phyloP scores from a whole-genome alignment of 1,140 invertebrate species.

The Meloidogyne chitwoodi region DNA sequence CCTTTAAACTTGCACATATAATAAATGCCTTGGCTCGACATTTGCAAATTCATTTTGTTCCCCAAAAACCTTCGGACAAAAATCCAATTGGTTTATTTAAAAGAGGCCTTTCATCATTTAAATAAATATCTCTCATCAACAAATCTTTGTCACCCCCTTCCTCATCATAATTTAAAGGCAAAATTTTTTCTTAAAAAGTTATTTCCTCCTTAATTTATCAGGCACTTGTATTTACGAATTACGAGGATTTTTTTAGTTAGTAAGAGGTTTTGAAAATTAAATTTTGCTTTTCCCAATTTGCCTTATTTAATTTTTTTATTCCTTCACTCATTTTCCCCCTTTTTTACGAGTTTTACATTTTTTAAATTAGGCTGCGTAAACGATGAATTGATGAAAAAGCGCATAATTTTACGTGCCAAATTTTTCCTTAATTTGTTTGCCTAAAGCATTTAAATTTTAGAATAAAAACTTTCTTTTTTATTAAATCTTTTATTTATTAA shows the following conservation, averaged over 20 bases:
- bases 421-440: background rate
- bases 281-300: background rate
- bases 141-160: background rate
- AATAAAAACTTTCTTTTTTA: background rate
- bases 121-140: no score
- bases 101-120: background rate
- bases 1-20: background rate
- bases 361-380: background rate
- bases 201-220: background rate
- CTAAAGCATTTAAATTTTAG: background rate
- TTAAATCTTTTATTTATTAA: background rate
- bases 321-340: background rate
- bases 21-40: background rate
- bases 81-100: constrained; percentile 9
- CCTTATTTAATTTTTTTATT: background rate
- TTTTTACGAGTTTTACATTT: background rate
- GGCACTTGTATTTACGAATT: background rate
- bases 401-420: background rate
- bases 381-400: background rate
- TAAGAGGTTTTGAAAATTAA: background rate
- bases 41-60: constrained; percentile 5
- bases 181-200: background rate
- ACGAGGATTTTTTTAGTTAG: background rate
- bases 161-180: constrained; percentile 1
- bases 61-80: background rate